These are phyloP conservation scores for Atta colombica DNA, from an alignment of 1,140 invertebrate genomes.

Conservation along the genomic window DNA sequence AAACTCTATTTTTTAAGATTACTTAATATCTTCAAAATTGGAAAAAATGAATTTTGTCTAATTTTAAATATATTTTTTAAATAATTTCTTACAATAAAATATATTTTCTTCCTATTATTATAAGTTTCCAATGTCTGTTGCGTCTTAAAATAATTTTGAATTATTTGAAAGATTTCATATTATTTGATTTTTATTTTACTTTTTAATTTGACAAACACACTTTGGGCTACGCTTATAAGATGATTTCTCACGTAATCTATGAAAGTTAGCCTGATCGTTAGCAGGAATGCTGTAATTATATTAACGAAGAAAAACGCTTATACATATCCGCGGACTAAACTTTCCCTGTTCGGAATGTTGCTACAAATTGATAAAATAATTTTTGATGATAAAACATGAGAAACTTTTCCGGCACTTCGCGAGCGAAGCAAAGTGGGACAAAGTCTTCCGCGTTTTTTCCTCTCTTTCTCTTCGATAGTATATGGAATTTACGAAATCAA, in stretches of 20 bases:
- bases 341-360: constrained; percentile 69
- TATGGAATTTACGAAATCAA: constrained; percentile 59
- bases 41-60: background rate
- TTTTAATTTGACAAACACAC: constrained; percentile 65
- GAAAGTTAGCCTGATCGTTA: constrained; percentile 78
- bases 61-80: constrained; percentile 9
- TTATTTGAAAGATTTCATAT: background rate
- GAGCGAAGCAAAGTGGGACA: constrained; percentile 51
- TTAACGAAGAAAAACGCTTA: constrained; percentile 59
- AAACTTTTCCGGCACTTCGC: constrained; percentile 67
- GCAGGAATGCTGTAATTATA: constrained; percentile 66
- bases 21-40: background rate
- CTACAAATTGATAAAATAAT: constrained; percentile 57
- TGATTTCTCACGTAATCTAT: constrained; percentile 79
- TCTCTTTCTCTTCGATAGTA: constrained; percentile 53
- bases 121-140: background rate
- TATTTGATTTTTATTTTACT: background rate
- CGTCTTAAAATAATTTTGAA: background rate
- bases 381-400: constrained; percentile 16
- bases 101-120: background rate
- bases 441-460: constrained; percentile 60
- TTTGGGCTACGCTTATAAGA: constrained; percentile 70
- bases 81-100: background rate
- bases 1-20: constrained; percentile 3
- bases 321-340: constrained; percentile 63